These are phyloP conservation scores for Fistularia commersonii DNA, from an alignment of 2,797 vertebrate genomes.

Conservation along the genomic window DNA sequence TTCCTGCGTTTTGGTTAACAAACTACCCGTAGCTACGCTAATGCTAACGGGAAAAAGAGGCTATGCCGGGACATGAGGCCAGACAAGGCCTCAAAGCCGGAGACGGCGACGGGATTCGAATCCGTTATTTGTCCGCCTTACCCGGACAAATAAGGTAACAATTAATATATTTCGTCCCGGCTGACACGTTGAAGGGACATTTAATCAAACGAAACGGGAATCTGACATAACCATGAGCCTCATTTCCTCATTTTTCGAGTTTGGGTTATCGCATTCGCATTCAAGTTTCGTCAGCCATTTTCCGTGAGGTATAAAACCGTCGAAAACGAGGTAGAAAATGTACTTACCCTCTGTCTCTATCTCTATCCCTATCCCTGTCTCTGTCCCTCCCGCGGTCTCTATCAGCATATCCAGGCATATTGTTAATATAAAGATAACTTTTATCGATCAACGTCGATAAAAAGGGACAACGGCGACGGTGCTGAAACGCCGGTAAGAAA, in stretches of 20 bases:
- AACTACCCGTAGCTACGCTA: not conserved
- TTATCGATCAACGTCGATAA: not conserved
- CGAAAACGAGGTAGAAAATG: accelerated
- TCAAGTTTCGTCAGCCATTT: conserved; percentile 35
- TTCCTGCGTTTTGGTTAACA: too few species aligned
- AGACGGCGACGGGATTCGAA: conserved; percentile 5
- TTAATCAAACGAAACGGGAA: not conserved
- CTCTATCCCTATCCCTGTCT: conserved; percentile 81
- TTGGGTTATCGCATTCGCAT: too few species aligned
- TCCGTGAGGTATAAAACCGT: conserved; percentile 3
- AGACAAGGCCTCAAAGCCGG: conserved; percentile 55
- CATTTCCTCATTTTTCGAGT: not conserved
- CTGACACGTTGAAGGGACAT: too few species aligned
- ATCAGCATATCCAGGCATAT: conserved; percentile 93
- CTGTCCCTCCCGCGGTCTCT: conserved; percentile 91
- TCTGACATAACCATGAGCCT: not conserved
- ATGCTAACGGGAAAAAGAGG: conserved; percentile 29
- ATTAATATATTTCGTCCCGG: too few species aligned
- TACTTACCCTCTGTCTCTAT: conserved; percentile 86
- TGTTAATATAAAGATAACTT: conserved; percentile 9
- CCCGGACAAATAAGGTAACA: too few species aligned
- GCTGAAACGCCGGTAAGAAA: conserved; percentile 65
- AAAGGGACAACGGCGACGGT: conserved; percentile 18
- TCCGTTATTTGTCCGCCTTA: too few species aligned
- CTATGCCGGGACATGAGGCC: conserved; percentile 60